Conservation (phyloP, 2,113 vertebrate genomes). For the Nothocercus julius region DNA sequence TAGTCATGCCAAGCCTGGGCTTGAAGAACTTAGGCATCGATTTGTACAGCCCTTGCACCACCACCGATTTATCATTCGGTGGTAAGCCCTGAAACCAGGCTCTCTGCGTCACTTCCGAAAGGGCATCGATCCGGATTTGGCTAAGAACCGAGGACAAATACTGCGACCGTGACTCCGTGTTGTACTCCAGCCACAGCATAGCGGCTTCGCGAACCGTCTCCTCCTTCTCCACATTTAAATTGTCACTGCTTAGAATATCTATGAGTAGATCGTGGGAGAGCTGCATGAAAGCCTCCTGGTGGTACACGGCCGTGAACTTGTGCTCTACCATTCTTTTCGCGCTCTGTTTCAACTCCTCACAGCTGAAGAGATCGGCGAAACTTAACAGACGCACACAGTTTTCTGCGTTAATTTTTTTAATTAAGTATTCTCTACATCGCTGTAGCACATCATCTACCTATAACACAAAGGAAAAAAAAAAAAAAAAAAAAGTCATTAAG, state of each 20-base stretch:
- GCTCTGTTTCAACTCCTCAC: slow-evolving; percentile 94
- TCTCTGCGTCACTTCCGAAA: slow-evolving; percentile 97
- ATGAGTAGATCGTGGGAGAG: slow-evolving; percentile 95
- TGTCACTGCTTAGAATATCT: slow-evolving; percentile 97
- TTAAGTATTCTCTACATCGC: slow-evolving; percentile 92
- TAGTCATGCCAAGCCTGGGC: slow-evolving; percentile 97
- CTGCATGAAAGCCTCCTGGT: slow-evolving; percentile 95
- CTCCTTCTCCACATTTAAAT: slow-evolving; percentile 98
- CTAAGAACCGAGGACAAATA: slow-evolving; percentile 97
- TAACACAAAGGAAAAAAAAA: background rate
- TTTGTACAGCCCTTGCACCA: slow-evolving; percentile 99
- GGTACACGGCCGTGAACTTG: slow-evolving; percentile 95
- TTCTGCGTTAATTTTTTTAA: slow-evolving; percentile 98
- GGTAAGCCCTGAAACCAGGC: slow-evolving; percentile 99
- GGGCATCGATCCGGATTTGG: slow-evolving; percentile 96
- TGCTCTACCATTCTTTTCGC: slow-evolving; percentile 99
- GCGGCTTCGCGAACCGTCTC: slow-evolving; percentile 98
- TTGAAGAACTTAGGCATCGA: slow-evolving; percentile 99
- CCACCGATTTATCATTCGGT: slow-evolving; percentile 96
- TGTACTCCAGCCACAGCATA: slow-evolving; percentile 97
- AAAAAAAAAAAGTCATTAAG: background rate
- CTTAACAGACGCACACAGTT: slow-evolving; percentile 96
- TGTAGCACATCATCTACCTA: slow-evolving; percentile 96
- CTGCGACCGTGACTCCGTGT: slow-evolving; percentile 94
- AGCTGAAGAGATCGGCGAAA: slow-evolving; percentile 97